Evolutionary conservation across 1,140 invertebrate genomes (phyloP), one percentile per base, ranked within the genome.

Genomic region (Aphaenogaster floridana): DNA sequence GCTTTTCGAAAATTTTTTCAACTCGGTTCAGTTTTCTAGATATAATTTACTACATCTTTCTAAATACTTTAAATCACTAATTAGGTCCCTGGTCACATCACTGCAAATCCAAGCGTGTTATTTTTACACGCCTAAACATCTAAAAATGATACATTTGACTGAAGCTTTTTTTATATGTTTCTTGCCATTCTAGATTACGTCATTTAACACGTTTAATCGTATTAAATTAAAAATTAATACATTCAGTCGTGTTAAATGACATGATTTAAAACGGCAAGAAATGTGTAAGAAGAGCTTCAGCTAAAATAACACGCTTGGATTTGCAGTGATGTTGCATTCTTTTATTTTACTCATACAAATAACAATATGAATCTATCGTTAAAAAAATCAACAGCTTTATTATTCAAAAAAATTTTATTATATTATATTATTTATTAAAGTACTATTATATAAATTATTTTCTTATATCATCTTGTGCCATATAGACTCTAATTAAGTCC

Each of bases 61-160:
- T 68, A 63, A 66, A 54, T 57, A 39, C 28, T 54, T 69, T 28
- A 54, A 80, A 68, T 52, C 21, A 52, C 0, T 42, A 66, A 48
- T 1, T 68, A 68, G 45, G 69, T 42, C 0, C 42, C 5, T 17
- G 17, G 0, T 48, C 21, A 5, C 34, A 36, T 21, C 21, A 28
- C 4, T 63, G 28, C 50, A 21, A 21, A 21, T 21, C 21, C 21
- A 21, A 21, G 17, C 17, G 15, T 52, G 15, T 48, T 52, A 4
- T 52, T 21, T 21, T 21, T 21, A 21, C 21, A 21, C 21, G 21
- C 21, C 21, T 21, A 21, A 21, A 21, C 21, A 21, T 21, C 21
- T 21, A 21, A 21, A 21, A 21, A 21, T 21, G 21, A 21, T 21
- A 21, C 21, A 21, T 21, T 21, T 21, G 21, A 21, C 21, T 21